phyloP scores from a whole-genome alignment of 2,888 invertebrate species.

The Drosophila suboccidentalis region DNA sequence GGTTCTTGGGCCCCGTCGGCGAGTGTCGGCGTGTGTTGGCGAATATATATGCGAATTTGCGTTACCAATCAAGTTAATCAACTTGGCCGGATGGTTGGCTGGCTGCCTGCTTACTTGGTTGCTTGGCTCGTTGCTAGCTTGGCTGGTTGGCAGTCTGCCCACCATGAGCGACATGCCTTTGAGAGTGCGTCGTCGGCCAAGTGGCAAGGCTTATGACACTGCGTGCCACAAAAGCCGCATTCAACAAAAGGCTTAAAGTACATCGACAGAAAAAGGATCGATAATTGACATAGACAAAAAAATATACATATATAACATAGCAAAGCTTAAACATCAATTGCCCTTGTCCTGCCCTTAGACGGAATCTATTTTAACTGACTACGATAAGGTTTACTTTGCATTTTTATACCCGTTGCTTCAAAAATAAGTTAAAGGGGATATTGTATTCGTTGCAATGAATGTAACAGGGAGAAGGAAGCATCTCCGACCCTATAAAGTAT shows the following conservation, averaged over 20 bases:
- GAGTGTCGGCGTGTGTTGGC: constrained; percentile 64
- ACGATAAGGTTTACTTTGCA: too few relatives aligned
- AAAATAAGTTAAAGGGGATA: too few relatives aligned
- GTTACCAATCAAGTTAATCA: constrained; percentile 82
- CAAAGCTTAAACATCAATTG: too few relatives aligned
- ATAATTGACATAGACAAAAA: background rate
- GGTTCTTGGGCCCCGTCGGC: constrained; percentile 55
- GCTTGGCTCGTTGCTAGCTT: constrained; percentile 29
- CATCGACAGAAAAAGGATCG: constrained; percentile 1
- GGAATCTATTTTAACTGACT: too few relatives aligned
- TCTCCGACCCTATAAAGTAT: too few relatives aligned
- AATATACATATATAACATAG: background rate
- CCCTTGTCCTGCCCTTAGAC: too few relatives aligned
- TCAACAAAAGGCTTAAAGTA: constrained; percentile 33
- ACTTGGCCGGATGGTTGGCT: constrained; percentile 74
- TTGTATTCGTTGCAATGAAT: too few relatives aligned
- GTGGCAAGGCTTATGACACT: constrained; percentile 62
- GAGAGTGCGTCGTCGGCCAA: constrained; percentile 56
- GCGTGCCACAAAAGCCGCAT: constrained; percentile 40
- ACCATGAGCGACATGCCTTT: constrained; percentile 70
- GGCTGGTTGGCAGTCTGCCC: constrained; percentile 60
- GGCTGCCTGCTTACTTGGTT: constrained; percentile 28
- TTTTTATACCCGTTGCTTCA: too few relatives aligned
- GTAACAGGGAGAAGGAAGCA: too few relatives aligned
- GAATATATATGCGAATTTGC: constrained; percentile 72